phyloP scores from a whole-genome alignment of 2,797 vertebrate species.

The Eulemur albifrons region DNA sequence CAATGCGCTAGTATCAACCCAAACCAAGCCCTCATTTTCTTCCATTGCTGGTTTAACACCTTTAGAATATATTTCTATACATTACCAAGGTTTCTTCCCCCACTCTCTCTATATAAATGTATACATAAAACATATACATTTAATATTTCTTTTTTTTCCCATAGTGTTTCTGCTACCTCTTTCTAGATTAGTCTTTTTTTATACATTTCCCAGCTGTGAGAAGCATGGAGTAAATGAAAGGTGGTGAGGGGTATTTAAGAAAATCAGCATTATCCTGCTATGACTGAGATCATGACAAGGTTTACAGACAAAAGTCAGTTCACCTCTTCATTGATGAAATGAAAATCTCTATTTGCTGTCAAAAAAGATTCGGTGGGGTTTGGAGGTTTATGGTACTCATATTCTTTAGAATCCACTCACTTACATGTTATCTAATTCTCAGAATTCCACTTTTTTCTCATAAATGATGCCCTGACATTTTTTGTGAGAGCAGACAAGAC shows the following conservation, averaged over 20 bases:
- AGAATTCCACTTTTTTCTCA: background rate
- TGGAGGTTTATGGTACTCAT: background rate
- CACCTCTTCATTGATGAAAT: background rate
- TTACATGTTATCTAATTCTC: background rate
- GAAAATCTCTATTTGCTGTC: background rate
- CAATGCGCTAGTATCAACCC: background rate
- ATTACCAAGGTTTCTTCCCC: background rate
- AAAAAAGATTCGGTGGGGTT: background rate
- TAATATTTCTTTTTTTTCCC: background rate
- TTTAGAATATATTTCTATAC: background rate
- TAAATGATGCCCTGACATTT: background rate
- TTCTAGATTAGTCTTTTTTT: background rate
- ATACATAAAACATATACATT: background rate
- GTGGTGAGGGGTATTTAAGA: background rate
- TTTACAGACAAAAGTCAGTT: background rate
- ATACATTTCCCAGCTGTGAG: background rate
- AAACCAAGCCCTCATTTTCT: background rate
- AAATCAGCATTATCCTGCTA: background rate
- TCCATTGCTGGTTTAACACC: background rate
- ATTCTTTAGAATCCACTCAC: background rate
- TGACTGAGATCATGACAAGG: background rate
- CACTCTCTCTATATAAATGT: too few species aligned
- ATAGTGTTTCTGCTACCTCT: background rate
- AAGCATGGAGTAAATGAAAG: background rate
- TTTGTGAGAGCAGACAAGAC: background rate